Base-by-base conservation (phyloP, 2,113 vertebrate species). In the Aepyceros melampus region DNA sequence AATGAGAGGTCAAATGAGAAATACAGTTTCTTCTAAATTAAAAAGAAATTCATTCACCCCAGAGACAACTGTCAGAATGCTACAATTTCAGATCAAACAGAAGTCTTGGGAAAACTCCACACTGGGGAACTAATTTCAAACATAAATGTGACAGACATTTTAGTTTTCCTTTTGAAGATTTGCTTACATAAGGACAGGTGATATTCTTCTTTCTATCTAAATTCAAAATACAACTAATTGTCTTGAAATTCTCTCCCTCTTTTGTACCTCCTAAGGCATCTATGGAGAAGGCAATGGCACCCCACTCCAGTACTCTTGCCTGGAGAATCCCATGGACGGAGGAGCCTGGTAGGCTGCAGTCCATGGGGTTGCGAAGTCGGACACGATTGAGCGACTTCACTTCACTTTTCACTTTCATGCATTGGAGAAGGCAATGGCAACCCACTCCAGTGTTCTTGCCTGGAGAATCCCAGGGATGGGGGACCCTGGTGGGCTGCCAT, bases 71-170 rank as follows among this genome's bases (percentile, higher is more conserved):
- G 31, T 67, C 53, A 60, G 40, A 95, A 95, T 55, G 17, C 9
- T 33, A 93, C 15, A 16, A 95, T 92, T 47, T 93, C 74, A 95
- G 21, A 74, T 95, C 27, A 97, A 95, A 89, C 45, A 71, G 40
- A 82, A 89, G 40, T 23, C 19, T 33, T 93, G 45, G 58, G 31
- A 85, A 93, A 95, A 33, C 71, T 58, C 6, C 53, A 81, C 25
- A 82, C 0, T 36, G 31, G n/a, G 40, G 23, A 62, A 45, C 7
- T 89, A 60, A 51, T 81, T 89, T 79, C 56, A 91, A 88, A 89
- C 29, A 92, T 14, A 60, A 9, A 36, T 2, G n/a, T 92, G n/a
- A 64, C 40, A 91, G 23, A 58, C 14, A 87, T 87, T 74, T 91
- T 83, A 17, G 45, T 76, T 87, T 93, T 74, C 43, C 87, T 74